Base-by-base conservation (phyloP, 2,888 invertebrate genomes). In the Diarsia mendica region DNA sequence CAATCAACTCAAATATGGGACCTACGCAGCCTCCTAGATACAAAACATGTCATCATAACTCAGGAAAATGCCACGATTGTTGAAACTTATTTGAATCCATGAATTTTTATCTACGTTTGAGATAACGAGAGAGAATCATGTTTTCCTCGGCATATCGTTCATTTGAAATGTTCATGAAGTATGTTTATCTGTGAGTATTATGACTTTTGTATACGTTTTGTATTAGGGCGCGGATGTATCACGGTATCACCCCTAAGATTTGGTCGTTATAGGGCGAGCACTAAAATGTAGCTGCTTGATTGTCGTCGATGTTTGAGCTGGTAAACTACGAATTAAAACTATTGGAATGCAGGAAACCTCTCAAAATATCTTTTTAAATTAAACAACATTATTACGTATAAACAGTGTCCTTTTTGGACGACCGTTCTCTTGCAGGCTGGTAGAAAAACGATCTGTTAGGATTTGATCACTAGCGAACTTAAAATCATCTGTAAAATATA, bases 171-270 rank as follows among this genome's bases (percentile, higher is more conserved):
- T 51, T 51, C 39, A 49, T 55, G 48, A 67, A 46, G n/a, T 53
- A 72, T 44, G 63, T 67, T 76, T 81, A 81, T 80, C 70, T 75
- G 15, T 46, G 46, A 33, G 33, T 70, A 80, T 84, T 84, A 84
- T 61, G 72, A 66, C 64, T 78, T 72, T 87, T 72, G 67, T 75
- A 49, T 73, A 72, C 82, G 53, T 71, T 53, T 71, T 79, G 78
- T 82, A 79, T 84, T 85, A 82, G 77, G 76, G 76, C 72, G 61
- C 72, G 63, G 68, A 82, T 74, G 84, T 82, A 79, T 67, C 86
- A 87, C 79, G 72, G 84, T 82, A 79, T 67, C 86, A 87, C 79
- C 88, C 86, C 84, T 87, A 80, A 66, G 80, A 75, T 82, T 88
- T 84, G 77, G 65, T 81, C 83, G 86, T 81, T 89, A 87, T 82